Percentiles rank a stretch among this genome's conserved stretches.
Evolutionary conservation across 2,797 vertebrate species (phyloP).

Genomic region (Acrossocheilus wenchowensis): DNA sequence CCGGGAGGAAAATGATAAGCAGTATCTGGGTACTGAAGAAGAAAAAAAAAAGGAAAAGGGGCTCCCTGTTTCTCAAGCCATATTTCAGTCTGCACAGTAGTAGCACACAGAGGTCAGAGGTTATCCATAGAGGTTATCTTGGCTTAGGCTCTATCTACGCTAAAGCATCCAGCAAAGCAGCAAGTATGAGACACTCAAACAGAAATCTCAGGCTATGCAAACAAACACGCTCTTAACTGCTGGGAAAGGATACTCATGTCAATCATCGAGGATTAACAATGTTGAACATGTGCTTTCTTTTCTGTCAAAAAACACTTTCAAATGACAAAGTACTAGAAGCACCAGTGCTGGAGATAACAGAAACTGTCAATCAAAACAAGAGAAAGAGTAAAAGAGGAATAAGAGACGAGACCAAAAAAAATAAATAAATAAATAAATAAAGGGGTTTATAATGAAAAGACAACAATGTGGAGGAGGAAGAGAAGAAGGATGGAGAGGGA

Average conservation of each 20-base stretch:
- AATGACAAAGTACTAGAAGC: slow-evolving; percentile 22
- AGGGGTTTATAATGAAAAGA: neutral
- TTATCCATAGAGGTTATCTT: slow-evolving; percentile 59
- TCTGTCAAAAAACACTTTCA: slow-evolving; percentile 12
- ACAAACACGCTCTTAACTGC: slow-evolving; percentile 32
- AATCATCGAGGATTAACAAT: slow-evolving; percentile 48
- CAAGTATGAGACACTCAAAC: slow-evolving; percentile 27
- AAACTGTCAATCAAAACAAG: slow-evolving; percentile 42
- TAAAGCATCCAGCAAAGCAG: slow-evolving; percentile 37
- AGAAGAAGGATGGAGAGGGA: neutral
- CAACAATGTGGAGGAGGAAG: neutral
- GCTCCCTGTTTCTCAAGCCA: slow-evolving; percentile 36
- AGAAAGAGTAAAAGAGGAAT: slow-evolving; percentile 14
- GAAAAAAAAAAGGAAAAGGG: slow-evolving; percentile 40
- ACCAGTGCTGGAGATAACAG: neutral
- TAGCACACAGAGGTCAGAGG: slow-evolving; percentile 48
- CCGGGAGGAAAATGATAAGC: slow-evolving; percentile 48
- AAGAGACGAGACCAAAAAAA: neutral
- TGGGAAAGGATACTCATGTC: slow-evolving; percentile 28
- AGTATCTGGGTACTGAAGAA: slow-evolving; percentile 46
- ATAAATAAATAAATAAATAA: neutral
- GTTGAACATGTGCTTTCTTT: slow-evolving; percentile 35
- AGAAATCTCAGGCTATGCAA: slow-evolving; percentile 30
- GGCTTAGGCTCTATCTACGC: slow-evolving; percentile 40
- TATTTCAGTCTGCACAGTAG: slow-evolving; percentile 48